These are phyloP conservation scores for Phymorhynchus buccinoides DNA, from an alignment of 1,140 invertebrate species.

Conservation along the genomic window DNA sequence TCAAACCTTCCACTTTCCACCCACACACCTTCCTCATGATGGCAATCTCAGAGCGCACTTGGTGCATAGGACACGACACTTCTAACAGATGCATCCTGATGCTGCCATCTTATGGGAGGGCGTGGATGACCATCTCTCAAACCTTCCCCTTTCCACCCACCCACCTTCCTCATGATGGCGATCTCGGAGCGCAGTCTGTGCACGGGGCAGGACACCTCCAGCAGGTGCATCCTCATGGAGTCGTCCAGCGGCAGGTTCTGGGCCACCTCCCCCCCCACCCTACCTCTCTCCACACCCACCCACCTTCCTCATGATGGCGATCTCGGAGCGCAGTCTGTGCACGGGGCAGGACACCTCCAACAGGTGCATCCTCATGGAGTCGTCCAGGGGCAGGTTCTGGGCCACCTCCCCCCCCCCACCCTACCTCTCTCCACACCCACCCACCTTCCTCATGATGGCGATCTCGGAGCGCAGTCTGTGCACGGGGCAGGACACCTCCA, in stretches of 20 bases:
- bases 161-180: slow-evolving; percentile 77
- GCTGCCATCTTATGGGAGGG: too few relatives aligned
- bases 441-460: slow-evolving; percentile 77
- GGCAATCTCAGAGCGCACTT: too few relatives aligned
- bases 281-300: too few relatives aligned
- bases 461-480: slow-evolving; percentile 81
- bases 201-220: slow-evolving; percentile 79
- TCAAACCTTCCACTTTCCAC: too few relatives aligned
- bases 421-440: too few relatives aligned
- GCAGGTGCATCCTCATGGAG: slow-evolving; percentile 77
- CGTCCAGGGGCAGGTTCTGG: slow-evolving; percentile 81
- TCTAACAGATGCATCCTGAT: too few relatives aligned
- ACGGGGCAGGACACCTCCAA: slow-evolving; percentile 80
- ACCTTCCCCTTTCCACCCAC: too few relatives aligned
- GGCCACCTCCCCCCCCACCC: too few relatives aligned
- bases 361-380: slow-evolving; percentile 78
- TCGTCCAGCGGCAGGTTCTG: slow-evolving; percentile 82
- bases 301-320: slow-evolving; percentile 78
- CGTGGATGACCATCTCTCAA: too few relatives aligned
- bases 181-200: slow-evolving; percentile 81
- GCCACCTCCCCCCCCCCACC: too few relatives aligned
- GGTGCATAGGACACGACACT: too few relatives aligned
- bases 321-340: slow-evolving; percentile 80
- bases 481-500: slow-evolving; percentile 79
- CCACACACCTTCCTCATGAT: too few relatives aligned